A percentile compares a stretch with the other conserved stretches of the same genome.
Conservation (phyloP, 2,113 vertebrate species). For the Leucosticte australis region DNA sequence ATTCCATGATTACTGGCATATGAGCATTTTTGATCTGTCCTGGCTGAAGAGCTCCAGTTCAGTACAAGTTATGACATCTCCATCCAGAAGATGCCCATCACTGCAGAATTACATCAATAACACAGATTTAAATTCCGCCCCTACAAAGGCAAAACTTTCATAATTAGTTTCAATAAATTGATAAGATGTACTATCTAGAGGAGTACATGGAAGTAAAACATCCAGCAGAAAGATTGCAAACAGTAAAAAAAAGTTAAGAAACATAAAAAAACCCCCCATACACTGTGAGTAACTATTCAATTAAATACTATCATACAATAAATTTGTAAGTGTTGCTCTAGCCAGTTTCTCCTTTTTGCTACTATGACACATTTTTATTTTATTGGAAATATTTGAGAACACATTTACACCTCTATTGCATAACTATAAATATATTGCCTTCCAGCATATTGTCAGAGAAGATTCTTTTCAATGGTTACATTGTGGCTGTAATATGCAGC, state of each 20-base stretch:
- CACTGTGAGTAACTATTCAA: not conserved
- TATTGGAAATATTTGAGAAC: not conserved
- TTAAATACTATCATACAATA: not conserved
- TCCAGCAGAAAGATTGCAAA: not conserved
- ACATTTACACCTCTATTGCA: not conserved
- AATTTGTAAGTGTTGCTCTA: not conserved
- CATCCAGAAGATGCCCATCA: not conserved
- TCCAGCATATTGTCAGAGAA: not conserved
- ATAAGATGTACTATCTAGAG: not conserved
- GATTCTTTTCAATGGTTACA: not conserved
- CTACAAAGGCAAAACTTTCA: not conserved
- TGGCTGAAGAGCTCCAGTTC: not conserved
- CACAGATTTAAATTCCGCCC: not conserved
- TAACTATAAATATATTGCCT: not conserved
- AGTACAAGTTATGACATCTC: not conserved
- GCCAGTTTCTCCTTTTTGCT: not conserved
- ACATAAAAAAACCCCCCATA: not conserved
- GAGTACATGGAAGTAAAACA: not conserved
- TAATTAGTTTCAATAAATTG: not conserved
- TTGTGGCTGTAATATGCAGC: not conserved
- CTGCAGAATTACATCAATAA: not conserved
- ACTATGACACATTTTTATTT: not conserved
- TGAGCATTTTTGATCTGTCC: not conserved
- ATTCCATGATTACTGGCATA: not conserved
- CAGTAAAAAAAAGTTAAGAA: too few relatives aligned